Percentiles rank a stretch among this genome's conserved stretches.
Conservation (phyloP, 2,888 invertebrate species). For the Leptopilina myrica region DNA sequence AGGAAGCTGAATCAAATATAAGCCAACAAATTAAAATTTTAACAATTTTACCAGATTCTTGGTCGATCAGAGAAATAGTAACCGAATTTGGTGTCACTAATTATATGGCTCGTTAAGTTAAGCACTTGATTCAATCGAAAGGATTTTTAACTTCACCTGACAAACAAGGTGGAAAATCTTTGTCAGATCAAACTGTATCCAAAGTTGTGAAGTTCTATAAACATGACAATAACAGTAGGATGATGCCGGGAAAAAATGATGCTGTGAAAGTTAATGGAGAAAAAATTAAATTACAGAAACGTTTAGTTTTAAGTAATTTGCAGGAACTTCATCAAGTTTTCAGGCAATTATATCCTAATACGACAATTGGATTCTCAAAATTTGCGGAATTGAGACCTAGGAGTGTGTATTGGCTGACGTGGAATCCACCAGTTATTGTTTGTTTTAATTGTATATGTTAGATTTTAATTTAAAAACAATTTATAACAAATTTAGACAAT, state of each 20-base stretch:
- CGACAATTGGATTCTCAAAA: conserved; percentile 47
- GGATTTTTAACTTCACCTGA: conserved; percentile 3
- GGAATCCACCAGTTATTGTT: too few relatives aligned
- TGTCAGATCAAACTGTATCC: too few relatives aligned
- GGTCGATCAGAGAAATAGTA: background rate
- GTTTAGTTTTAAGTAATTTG: conserved; percentile 43
- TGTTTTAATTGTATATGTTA: too few relatives aligned
- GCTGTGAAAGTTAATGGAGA: conserved; percentile 43
- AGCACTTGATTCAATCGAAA: background rate
- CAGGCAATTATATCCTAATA: conserved; percentile 40
- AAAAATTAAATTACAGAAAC: conserved; percentile 45
- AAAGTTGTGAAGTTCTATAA: too few relatives aligned
- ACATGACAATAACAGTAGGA: too few relatives aligned
- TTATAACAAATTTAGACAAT: too few relatives aligned
- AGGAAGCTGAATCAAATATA: conserved; percentile 1
- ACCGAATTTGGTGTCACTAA: background rate
- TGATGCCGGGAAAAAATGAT: conserved; percentile 50
- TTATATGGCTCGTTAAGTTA: background rate
- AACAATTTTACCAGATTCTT: background rate
- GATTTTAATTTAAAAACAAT: too few relatives aligned
- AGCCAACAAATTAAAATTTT: background rate
- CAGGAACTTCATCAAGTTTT: conserved; percentile 41
- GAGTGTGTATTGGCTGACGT: conserved; percentile 47
- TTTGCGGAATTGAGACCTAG: conserved; percentile 45
- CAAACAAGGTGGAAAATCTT: background rate